Conservation (phyloP, 2,113 vertebrate genomes). For the Proterorhinus semilunaris region DNA sequence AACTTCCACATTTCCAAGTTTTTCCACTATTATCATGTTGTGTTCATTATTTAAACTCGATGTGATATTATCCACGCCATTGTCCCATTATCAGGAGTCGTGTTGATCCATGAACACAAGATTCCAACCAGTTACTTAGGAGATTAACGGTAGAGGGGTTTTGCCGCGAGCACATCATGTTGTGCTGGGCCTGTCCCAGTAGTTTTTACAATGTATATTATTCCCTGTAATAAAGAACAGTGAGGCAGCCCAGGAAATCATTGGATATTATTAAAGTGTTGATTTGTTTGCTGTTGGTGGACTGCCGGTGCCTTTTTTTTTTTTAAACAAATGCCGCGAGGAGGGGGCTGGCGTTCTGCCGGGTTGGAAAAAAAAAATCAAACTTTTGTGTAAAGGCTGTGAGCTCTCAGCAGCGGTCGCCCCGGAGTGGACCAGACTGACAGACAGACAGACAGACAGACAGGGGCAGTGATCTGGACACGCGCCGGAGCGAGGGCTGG, state of each 20-base stretch:
- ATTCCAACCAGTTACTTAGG: background rate
- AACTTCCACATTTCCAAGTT: too few relatives aligned
- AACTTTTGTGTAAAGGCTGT: background rate
- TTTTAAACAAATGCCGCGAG: constrained; percentile 23
- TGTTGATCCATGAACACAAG: too few relatives aligned
- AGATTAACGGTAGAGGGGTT: constrained; percentile 8
- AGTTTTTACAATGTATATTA: constrained; percentile 34
- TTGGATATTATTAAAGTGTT: constrained; percentile 37
- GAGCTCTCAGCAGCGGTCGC: too few relatives aligned
- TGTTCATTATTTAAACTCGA: too few relatives aligned
- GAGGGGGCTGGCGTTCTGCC: constrained; percentile 14
- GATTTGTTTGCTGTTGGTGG: constrained; percentile 23
- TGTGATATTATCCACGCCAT: too few relatives aligned
- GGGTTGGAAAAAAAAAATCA: background rate
- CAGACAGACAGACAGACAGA: constrained; percentile 16
- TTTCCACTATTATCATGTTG: too few relatives aligned
- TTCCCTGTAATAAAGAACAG: constrained; percentile 12
- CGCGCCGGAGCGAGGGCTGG: constrained; percentile 8
- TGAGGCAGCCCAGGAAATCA: constrained; percentile 11
- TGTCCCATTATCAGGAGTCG: too few relatives aligned
- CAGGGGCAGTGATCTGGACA: constrained; percentile 10
- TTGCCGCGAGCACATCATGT: background rate
- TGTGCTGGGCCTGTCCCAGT: constrained; percentile 23
- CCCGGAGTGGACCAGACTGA: background rate
- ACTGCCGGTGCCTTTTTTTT: background rate